phyloP scores from a whole-genome alignment of 2,113 vertebrate species.

The Parotia lawesii region DNA sequence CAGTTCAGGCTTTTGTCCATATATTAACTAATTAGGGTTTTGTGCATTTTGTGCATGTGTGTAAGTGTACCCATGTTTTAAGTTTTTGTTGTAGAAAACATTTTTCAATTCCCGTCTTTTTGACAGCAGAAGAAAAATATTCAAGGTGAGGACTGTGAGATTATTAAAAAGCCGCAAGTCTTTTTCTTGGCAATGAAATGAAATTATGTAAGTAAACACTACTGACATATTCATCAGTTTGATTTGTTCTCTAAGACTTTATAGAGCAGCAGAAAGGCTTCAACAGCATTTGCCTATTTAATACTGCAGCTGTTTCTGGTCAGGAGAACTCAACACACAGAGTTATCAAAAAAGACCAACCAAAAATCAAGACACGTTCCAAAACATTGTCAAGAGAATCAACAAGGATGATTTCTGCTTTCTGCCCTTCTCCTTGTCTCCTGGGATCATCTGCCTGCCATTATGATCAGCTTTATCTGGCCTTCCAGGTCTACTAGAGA shows the following conservation, averaged over 20 bases:
- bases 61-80: not conserved
- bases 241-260: not conserved
- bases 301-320: not conserved
- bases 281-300: not conserved
- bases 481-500: not conserved
- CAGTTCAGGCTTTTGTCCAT: not conserved
- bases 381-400: not conserved
- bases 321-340: not conserved
- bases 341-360: not conserved
- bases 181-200: not conserved
- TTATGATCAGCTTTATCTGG: not conserved
- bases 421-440: not conserved
- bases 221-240: not conserved
- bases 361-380: not conserved
- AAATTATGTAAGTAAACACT: not conserved
- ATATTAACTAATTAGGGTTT: not conserved
- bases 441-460: not conserved
- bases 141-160: not conserved
- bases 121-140: not conserved
- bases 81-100: not conserved
- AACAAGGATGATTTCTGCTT: not conserved
- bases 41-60: not conserved
- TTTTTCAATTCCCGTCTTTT: not conserved
- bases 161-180: not conserved
- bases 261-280: not conserved